Evolutionary conservation across 2,113 vertebrate genomes (phyloP).

Genomic region (Xiphophorus maculatus): DNA sequence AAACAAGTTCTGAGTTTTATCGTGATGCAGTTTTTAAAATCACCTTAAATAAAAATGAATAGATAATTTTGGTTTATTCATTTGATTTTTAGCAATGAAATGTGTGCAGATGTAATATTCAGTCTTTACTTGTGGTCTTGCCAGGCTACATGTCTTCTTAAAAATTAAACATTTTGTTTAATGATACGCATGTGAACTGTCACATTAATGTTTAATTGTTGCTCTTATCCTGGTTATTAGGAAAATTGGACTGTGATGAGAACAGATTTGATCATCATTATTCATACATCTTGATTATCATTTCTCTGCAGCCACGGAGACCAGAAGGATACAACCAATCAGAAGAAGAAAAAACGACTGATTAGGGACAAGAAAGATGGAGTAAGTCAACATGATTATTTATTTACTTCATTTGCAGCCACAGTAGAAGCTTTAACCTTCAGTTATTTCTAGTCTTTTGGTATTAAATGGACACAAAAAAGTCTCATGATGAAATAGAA

Average conservation of each 20-base stretch:
- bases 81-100: too few species aligned
- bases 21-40: not conserved
- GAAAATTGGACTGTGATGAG: not conserved
- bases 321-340: conserved; percentile 83
- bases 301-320: conserved; percentile 74
- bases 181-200: not conserved
- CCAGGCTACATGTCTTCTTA: not conserved
- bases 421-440: not conserved
- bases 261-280: not conserved
- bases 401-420: not conserved
- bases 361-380: conserved; percentile 67
- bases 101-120: not conserved
- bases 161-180: not conserved
- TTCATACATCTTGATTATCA: not conserved
- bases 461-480: not conserved
- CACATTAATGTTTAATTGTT: not conserved
- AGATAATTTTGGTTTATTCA: too few species aligned
- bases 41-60: too few species aligned
- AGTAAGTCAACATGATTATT: conserved; percentile 49
- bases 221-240: too few species aligned
- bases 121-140: too few species aligned
- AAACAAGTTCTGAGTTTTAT: not conserved
- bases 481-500: too few species aligned
- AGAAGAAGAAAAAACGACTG: conserved; percentile 83
- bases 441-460: not conserved